A percentile compares a stretch with the other conserved stretches of the same genome.
Conservation (phyloP, 2,113 vertebrate genomes). For the Sakesphorus luctuosus region DNA sequence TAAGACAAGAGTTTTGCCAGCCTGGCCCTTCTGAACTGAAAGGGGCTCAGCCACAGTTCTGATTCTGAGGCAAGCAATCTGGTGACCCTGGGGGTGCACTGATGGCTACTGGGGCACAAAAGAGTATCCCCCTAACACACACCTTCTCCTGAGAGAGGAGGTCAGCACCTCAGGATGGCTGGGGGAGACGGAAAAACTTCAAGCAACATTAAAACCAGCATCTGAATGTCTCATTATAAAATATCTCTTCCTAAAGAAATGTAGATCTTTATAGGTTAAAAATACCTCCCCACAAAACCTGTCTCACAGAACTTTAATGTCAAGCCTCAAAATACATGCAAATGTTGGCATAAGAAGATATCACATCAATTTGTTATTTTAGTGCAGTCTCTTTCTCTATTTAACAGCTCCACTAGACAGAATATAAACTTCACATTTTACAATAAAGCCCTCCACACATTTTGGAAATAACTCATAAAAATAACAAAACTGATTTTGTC, state of each 20-base stretch:
- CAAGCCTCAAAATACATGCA: constrained; percentile 48
- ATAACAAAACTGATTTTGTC: not conserved
- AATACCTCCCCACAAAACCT: not conserved
- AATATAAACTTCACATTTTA: constrained; percentile 31
- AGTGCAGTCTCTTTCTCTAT: constrained; percentile 19
- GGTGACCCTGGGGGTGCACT: not conserved
- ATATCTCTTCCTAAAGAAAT: not conserved
- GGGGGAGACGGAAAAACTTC: not conserved
- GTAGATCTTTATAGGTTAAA: not conserved
- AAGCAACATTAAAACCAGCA: not conserved
- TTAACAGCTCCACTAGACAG: constrained; percentile 45
- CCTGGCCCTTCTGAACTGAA: not conserved
- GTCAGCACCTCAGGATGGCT: not conserved
- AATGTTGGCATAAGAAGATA: constrained; percentile 40
- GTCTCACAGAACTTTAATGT: constrained; percentile 43
- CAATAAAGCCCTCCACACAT: not conserved
- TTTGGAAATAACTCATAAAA: constrained; percentile 12
- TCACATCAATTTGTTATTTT: constrained; percentile 31
- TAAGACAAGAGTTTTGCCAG: not conserved
- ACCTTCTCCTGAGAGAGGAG: not conserved
- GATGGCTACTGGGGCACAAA: not conserved
- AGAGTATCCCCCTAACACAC: not conserved
- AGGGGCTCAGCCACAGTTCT: not conserved
- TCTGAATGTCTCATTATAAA: not conserved
- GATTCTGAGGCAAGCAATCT: not conserved